Evolutionary conservation across 2,113 vertebrate species (phyloP).

Genomic region (Myocastor coypus): DNA sequence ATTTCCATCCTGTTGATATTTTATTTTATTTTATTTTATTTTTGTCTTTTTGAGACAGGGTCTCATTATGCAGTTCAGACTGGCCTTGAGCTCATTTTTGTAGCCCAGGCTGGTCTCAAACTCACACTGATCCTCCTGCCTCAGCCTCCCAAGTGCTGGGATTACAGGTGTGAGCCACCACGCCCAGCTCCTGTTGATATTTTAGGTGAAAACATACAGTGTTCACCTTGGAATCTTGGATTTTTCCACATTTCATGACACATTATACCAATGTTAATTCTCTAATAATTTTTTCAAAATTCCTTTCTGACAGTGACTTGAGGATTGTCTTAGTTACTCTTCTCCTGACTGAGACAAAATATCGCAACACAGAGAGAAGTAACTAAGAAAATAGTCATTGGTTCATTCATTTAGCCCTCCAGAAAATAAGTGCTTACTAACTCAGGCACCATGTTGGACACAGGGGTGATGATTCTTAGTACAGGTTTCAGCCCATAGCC

Average conservation of each 20-base stretch:
- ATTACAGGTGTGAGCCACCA: too few species aligned
- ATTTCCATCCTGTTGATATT: neutral
- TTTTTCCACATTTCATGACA: neutral
- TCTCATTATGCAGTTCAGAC: too few species aligned
- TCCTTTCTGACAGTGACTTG: neutral
- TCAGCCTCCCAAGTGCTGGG: too few species aligned
- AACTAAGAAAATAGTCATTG: neutral
- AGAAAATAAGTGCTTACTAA: neutral
- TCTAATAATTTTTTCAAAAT: neutral
- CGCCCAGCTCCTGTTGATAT: neutral
- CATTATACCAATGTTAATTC: neutral
- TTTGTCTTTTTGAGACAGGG: too few species aligned
- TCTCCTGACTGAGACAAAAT: neutral
- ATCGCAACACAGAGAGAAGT: neutral
- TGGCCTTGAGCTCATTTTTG: too few species aligned
- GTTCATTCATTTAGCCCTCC: neutral
- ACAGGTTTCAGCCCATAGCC: neutral
- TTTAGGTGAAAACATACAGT: neutral
- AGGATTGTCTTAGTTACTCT: neutral
- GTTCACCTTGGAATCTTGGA: neutral
- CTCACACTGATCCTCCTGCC: too few species aligned
- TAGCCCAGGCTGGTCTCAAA: too few species aligned
- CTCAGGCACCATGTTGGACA: neutral
- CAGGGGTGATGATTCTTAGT: neutral
- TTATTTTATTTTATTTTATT: too few species aligned